phyloP scores from a whole-genome alignment of 1,140 invertebrate genomes.

The Pseudachorutes palmiensis region DNA sequence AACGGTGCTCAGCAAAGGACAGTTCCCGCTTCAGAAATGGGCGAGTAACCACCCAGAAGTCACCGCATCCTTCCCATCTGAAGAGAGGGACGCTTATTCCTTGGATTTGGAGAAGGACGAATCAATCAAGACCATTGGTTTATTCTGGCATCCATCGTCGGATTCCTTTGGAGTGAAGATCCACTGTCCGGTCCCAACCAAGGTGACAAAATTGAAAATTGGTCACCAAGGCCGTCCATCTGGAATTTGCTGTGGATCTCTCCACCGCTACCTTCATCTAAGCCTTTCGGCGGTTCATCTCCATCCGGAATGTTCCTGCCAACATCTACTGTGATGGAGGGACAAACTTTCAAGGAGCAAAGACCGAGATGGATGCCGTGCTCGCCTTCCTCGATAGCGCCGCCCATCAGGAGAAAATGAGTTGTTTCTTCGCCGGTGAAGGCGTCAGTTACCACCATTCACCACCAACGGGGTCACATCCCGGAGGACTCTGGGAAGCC shows the following conservation, averaged over 20 bases:
- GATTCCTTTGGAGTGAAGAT: conserved; percentile 31
- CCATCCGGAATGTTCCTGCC: too few relatives aligned
- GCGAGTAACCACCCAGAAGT: conserved; percentile 37
- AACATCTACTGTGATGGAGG: too few relatives aligned
- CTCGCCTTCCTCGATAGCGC: too few relatives aligned
- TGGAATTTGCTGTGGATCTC: too few relatives aligned
- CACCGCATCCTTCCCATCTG: conserved; percentile 14
- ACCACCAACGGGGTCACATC: neutral
- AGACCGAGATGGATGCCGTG: too few relatives aligned
- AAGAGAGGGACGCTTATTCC: neutral
- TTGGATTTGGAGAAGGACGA: conserved; percentile 23
- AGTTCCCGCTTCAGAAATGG: conserved; percentile 42
- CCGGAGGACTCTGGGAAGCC: conserved; percentile 2
- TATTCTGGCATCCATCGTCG: conserved; percentile 39
- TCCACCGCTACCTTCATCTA: too few relatives aligned
- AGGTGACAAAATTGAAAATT: conserved; percentile 25
- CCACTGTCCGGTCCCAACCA: neutral
- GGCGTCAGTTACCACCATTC: too few relatives aligned
- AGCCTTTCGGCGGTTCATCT: too few relatives aligned
- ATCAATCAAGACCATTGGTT: conserved; percentile 39
- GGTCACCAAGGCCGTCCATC: too few relatives aligned
- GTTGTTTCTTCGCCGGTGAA: too few relatives aligned
- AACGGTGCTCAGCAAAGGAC: conserved; percentile 25
- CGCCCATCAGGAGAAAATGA: too few relatives aligned
- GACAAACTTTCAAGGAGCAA: too few relatives aligned